Percentiles rank a stretch among this genome's conserved stretches.
These are phyloP conservation scores for Megaptera novaeangliae DNA, from an alignment of 2,113 vertebrate genomes.

Conservation along the genomic window DNA sequence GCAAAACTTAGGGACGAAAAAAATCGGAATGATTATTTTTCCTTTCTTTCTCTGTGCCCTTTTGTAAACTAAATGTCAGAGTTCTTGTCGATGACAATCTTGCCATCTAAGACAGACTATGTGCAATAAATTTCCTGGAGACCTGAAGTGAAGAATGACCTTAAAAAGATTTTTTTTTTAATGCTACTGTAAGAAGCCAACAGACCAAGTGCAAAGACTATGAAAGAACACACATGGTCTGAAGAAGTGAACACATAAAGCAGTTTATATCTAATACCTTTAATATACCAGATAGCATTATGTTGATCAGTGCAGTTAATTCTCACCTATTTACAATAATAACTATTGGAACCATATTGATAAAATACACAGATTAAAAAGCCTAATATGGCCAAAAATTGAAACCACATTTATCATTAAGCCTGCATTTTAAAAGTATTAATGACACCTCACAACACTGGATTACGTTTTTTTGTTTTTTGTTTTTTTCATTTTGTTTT, in stretches of 20 bases:
- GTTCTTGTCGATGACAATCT: neutral
- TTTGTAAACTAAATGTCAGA: constrained; percentile 1
- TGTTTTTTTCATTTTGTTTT: neutral
- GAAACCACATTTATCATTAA: neutral
- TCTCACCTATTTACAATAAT: neutral
- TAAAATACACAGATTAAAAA: neutral
- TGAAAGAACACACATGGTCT: neutral
- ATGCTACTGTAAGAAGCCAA: neutral
- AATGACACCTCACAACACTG: neutral
- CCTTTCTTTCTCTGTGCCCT: neutral
- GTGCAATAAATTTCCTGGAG: neutral
- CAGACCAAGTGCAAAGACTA: neutral
- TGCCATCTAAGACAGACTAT: neutral
- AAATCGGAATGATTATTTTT: neutral
- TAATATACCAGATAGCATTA: neutral
- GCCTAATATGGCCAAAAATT: neutral
- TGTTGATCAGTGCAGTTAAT: neutral
- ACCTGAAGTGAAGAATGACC: neutral
- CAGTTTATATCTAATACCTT: neutral
- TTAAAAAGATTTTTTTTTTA: neutral
- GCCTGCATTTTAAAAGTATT: neutral
- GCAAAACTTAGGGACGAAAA: neutral
- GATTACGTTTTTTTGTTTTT: neutral
- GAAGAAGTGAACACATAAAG: neutral
- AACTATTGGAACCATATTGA: neutral